These are phyloP conservation scores for Cosmia trapezina DNA, from an alignment of 2,888 invertebrate genomes.

Conservation along the genomic window DNA sequence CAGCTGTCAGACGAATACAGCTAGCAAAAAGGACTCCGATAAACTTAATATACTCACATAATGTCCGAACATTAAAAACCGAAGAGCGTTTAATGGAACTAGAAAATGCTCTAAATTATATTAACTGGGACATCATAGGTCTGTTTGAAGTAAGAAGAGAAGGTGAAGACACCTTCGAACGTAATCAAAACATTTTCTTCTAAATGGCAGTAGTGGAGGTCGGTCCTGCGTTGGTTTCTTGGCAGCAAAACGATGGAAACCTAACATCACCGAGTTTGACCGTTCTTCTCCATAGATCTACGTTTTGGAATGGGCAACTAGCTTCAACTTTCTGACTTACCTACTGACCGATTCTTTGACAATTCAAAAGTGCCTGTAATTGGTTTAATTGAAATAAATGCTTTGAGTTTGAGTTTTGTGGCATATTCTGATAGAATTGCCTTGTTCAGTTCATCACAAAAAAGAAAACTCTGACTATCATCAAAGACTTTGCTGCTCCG, in stretches of 20 bases:
- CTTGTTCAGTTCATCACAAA: neutral
- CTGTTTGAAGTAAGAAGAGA: neutral
- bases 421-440: neutral
- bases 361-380: too few relatives aligned
- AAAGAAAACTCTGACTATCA: neutral
- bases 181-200: neutral
- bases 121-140: neutral
- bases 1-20: neutral
- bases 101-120: neutral
- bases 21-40: neutral
- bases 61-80: neutral
- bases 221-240: neutral
- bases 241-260: neutral
- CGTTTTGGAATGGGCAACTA: too few relatives aligned
- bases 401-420: too few relatives aligned
- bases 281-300: too few relatives aligned
- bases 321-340: too few relatives aligned
- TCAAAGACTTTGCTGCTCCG: neutral
- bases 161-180: neutral
- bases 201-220: neutral
- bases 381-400: too few relatives aligned
- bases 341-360: too few relatives aligned
- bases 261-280: too few relatives aligned
- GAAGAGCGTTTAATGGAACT: neutral
- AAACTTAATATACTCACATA: neutral